Base-by-base conservation (phyloP, 2,113 vertebrate species). In the Neogobius melanostomus region DNA sequence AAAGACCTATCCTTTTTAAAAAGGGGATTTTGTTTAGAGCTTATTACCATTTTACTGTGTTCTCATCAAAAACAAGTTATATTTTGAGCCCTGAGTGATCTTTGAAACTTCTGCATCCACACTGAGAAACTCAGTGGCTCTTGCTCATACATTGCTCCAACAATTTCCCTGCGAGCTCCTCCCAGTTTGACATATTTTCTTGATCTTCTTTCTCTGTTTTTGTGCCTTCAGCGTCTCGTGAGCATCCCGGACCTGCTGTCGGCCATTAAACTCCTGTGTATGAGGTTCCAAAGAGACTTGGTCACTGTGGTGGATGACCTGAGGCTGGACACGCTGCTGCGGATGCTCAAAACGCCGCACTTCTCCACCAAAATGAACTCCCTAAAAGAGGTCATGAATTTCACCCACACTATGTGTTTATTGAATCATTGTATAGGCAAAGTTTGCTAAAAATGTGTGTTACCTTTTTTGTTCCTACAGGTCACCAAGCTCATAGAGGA, bases 301-400 rank as follows among this genome's bases (percentile, higher is more conserved):
- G 97, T 98, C 4, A 95, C 93, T 0, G 93, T 95, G 0, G 98
- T 99, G 68, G 98, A 99, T 9, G 96, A 98, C 82, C 93, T 99
- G 42, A 88, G 98, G 10, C 90, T 99, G 72, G 97, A 99, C 90
- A 99, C 98, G 2, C 91, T 99, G 14, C 86, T 99, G 46, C 94
- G 98, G 65, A 99, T 99, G 98, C 91, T 99, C 70, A 99, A 98
- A 82, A 98, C 98, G 0, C 98, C 98, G 16, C 98, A 99, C 81
- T 99, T 99, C 87, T 98, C 97, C 75, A 97, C 97, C 81, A 99
- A 99, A 83, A 99, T 99, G 98, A 99, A 98, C 79, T 99, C 98
- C 28, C 95, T 99, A 76, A 99, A 99, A 94, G 98, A 99, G 90
- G 98, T 97, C 88, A 80, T 91, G 77, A 82, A n/a, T 21, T 21